Evolutionary conservation across 2,113 vertebrate genomes (phyloP), one percentile per base, ranked within the genome.

Genomic region (Megaleporinus macrocephalus): DNA sequence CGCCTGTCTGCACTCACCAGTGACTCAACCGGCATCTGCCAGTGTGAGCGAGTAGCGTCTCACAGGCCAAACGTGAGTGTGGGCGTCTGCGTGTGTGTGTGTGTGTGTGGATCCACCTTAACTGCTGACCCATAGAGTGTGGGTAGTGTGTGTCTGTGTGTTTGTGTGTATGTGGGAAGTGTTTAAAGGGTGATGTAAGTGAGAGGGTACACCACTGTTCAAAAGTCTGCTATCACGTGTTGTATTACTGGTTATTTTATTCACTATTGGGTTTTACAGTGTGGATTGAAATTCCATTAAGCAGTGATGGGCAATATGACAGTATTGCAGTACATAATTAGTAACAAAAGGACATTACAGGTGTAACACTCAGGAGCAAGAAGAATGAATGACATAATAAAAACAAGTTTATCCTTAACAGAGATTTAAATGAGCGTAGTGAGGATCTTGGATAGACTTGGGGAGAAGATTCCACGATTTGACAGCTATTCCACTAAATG

Each of bases 21-120:
- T 86, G 84, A 86, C 81, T 86, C 86, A 76, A 33, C 11, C 57
- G 65, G 75, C 82, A 86, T 86, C 84, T 86, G 84, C 81, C 85
- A 83, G 59, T 30, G 24, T 76, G 77, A 75, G 83, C 84, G 30
- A 76, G 63, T 78, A 33, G 72, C 30, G 76, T 84, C 76, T 83
- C 79, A 76, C 82, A 73, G 79, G 77, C 82, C 57, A 51, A 78
- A 62, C 75, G 73, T 69, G 68, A 77, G 74, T 53, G 80, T 81
- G 61, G 73, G 47, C 36, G 49, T 55, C 11, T 13, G 47, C 33
- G 72, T 36, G 36, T 70, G 47, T 71, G 81, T 77, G 51, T 82
- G 65, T 36, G 57, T 84, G 24, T 27, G 53, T 70, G 81, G 36
- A 68, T 83, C 27, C 69, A 70, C 59, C 47, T 61, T 30, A 22